Evolutionary conservation across 2,113 vertebrate genomes (phyloP), one percentile per base, ranked within the genome.

Genomic region (Boulengeromyrus knoepffleri): DNA sequence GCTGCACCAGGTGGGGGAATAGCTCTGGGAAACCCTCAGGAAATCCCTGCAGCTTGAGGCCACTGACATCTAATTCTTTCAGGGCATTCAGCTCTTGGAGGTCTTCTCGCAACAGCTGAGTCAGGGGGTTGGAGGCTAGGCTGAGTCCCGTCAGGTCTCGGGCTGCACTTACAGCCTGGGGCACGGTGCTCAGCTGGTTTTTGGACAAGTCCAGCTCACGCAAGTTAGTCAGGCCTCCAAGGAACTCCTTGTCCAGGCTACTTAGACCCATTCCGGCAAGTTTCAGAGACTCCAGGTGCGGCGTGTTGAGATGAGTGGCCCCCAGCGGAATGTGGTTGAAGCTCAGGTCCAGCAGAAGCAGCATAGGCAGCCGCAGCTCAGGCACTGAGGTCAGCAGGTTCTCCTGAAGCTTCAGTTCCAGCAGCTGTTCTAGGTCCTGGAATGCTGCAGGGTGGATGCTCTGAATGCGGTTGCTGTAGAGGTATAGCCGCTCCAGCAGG

Each of bases 351-450:
- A 99, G 95, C 91, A 99, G 95, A 90, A 99, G 95, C 56, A 99
- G 95, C 77, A 93, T 94, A 5, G 98, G 97, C 93, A 99, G 95
- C 90, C 91, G 93, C 0, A 99, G 95, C 0, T 95, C 93, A 0
- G 98, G 97, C 87, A 98, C 91, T 0, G 77, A 93, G 89, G 92
- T 96, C 89, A 99, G 94, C 92, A 96, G 95, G 77, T 99, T 99
- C 89, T 96, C 96, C 91, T 98, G 97, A 53, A 99, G 94, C 93
- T 99, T 99, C 86, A 99, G 96, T 93, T 99, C 99, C 92, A 99
- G 95, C 47, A 99, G 95, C 90, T 94, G 94, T 88, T 96, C 95
- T 31, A 99, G 95, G 0, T 95, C 95, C 36, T 96, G 94, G 0
- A 99, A 99, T 50, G 98, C 98, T 0, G 95, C 95, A 0, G 96